Base-by-base conservation (phyloP, 1,140 invertebrate genomes). In the Stegodyphus dumicola region DNA sequence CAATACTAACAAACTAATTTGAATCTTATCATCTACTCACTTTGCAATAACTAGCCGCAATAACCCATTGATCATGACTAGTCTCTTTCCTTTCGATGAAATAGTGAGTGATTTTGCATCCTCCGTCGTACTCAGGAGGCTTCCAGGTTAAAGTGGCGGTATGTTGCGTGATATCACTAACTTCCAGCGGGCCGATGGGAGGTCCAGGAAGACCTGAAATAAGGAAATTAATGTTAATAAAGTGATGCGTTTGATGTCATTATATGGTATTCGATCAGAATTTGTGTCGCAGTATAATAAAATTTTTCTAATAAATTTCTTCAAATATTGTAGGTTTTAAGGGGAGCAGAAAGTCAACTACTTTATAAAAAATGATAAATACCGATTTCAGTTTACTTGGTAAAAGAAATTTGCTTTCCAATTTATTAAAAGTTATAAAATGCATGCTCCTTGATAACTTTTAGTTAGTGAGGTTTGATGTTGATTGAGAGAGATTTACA, bases 121-220 rank as follows among this genome's bases (percentile, higher is more conserved):
- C 97, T 65, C 98, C 97, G 91, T 98, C 96, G 89, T 96, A 95
- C n/a, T 93, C 93, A 0, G 98, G 98, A 86, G 96, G 95, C 90
- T 95, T 95, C 98, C 98, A 99, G 52, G 93, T 91, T 0, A 99
- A 90, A 0, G 94, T 94, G 89, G 96, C 97, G 5, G 95, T 96
- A 89, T 98, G 95, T 87, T 95, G 95, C 18, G 95, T 95, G 79
- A 99, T 95, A 87, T 99, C 95, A 0, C 95, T 94, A 0, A 96
- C 94, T 77, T 97, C 95, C 65, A 99, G 91, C 10, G 98, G 98
- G 70, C 97, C 97, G 89, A 94, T 94, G 7, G 99, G 99, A n/a
- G 96, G 94, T 89, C 96, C 96, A 6, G 98, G 98, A 9, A 98
- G 90, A 6, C 97, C 88, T 87, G 65, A 53, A 71, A 6, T 33